Percentiles rank a stretch among this genome's conserved stretches.
These are phyloP conservation scores for Elephas maximus DNA, from an alignment of 2,113 vertebrate species.

Conservation along the genomic window DNA sequence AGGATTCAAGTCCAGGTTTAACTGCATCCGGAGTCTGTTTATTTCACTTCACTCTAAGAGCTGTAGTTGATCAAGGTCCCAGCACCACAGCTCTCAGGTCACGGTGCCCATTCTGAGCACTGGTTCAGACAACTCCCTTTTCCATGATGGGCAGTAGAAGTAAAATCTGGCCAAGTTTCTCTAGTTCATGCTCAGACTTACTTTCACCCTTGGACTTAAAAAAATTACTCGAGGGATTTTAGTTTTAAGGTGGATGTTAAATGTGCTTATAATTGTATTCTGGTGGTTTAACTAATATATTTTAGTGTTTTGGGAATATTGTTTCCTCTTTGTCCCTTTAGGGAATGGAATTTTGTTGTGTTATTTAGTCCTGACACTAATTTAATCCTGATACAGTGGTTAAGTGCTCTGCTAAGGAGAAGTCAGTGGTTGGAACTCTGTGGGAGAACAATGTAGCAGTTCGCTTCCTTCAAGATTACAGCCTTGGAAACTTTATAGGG, in stretches of 20 bases:
- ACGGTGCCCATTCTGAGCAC: background rate
- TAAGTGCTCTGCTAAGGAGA: too few relatives aligned
- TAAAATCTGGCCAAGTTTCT: slow-evolving; percentile 34
- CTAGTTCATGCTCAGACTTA: background rate
- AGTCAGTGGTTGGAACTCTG: too few relatives aligned
- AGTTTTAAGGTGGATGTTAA: slow-evolving; percentile 46
- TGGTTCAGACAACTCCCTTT: slow-evolving; percentile 13
- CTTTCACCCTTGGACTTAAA: slow-evolving; percentile 32
- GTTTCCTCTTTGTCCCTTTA: background rate
- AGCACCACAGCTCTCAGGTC: background rate
- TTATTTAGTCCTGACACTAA: slow-evolving; percentile 33
- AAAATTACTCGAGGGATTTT: slow-evolving; percentile 6
- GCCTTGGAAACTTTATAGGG: too few relatives aligned
- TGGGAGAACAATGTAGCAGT: too few relatives aligned
- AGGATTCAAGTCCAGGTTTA: background rate
- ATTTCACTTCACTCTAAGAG: background rate
- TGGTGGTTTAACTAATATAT: slow-evolving; percentile 16
- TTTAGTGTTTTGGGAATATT: slow-evolving; percentile 19
- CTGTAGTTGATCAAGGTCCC: background rate
- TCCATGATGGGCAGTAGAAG: background rate
- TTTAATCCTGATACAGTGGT: too few relatives aligned
- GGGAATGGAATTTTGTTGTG: background rate
- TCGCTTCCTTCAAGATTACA: too few relatives aligned
- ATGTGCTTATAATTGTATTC: background rate
- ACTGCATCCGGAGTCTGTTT: background rate